Evolutionary conservation across 2,888 invertebrate species (phyloP), one percentile per base, ranked within the genome.

Genomic region (Agonopterix alstromeriana): DNA sequence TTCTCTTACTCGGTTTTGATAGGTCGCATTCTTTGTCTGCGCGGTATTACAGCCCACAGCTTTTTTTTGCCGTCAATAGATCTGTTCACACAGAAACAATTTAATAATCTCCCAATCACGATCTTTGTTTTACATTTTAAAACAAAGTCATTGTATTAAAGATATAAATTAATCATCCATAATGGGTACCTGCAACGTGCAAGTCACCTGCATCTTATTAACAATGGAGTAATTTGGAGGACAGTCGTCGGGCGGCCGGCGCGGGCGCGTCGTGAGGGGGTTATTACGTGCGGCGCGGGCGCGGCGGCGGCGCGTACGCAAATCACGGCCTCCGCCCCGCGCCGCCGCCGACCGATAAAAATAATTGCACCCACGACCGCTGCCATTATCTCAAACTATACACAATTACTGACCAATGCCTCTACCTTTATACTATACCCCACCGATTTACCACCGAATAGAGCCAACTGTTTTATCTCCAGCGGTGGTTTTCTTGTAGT

Each of bases 341-440:
- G 8, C 9, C 48, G 48, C 61, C 58, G 55, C 60, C 68, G 62
- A 54, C 66, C 67, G 75, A 77, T 76, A 69, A 70, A 70, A 79
- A 85, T 83, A 83, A 85, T 84, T 82, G 77, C 76, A 70, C 70
- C 73, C 67, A 69, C 66, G 67, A 73, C 71, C 70, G 63, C 73
- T 55, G 72, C 71, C 64, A 85, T 85, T 81, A 78, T 72, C 73
- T 67, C 72, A 63, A 74, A 82, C 82, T 79, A 77, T 76, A 82
- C 74, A 75, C 78, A 81, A 84, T 83, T 80, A 82, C 81, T 67
- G 75, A 60, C 70, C 70, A 61, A 50, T 27, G 55, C 64, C 60
- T 53, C 54, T 51, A 69, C 66, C 53, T 51, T 48, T 47, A 43
- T 27, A 46, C 45, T 11, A 5, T 43, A 11, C 40, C 46, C 10